Evolutionary conservation across 1,140 invertebrate genomes (phyloP), one percentile per base, ranked within the genome.

Genomic region (Drosophila watanabei): DNA sequence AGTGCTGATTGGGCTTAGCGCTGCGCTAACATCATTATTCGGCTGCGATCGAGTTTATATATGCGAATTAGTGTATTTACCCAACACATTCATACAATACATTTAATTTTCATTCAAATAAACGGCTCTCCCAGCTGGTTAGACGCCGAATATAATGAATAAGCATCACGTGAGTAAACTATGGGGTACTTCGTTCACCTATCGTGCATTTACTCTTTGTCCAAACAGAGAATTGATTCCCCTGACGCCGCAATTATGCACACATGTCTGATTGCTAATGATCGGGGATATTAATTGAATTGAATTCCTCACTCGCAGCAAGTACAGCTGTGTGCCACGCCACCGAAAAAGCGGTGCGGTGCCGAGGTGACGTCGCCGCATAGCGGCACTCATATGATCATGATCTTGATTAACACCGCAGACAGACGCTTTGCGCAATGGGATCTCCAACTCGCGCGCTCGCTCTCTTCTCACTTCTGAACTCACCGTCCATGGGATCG

Each of bases 401-500:
- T 69, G 43, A 54, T 60, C 59, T 79, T 86, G 79, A 86, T 75
- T 68, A 79, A 78, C 66, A 65, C 78, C 65, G 51, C 48, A 78
- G 43, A 51, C 43, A 51, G 24, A 48, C 46, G 35, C 37, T 73
- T 73, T 73, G 49, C 65, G 51, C 66, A 72, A 72, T 71, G 64
- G 35, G 16, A 51, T 54, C 24, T n/a, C 20, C 30, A 52, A 35
- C 54, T 60, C 39, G 14, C 13, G n/a, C 28, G 33, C 20, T 18
- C 28, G 33, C 20, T 18, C 56, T 39, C n/a, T 45, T 13, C 24
- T 59, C 10, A 35, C 18, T 52, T 51, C 28, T 39, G 45, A 70
- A 85, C 86, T 93, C 75, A 93, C 92, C 91, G 51, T 93, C 92
- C 79, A 82, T 90, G 43, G 91, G 77, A 61, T 93, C 92, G 5